phyloP scores from a whole-genome alignment of 2,888 invertebrate species.

The Chironomus riparius region DNA sequence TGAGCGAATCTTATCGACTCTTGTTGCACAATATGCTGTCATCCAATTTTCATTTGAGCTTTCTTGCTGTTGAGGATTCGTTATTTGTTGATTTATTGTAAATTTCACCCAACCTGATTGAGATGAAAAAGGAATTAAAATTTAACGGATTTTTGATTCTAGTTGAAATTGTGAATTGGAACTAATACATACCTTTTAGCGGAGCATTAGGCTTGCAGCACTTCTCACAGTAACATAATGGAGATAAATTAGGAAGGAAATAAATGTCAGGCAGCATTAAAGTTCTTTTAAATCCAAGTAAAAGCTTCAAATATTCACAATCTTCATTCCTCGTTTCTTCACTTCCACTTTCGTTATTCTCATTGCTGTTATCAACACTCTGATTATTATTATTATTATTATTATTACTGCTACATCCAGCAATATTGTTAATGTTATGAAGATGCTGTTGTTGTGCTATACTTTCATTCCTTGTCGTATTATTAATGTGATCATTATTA shows the following conservation, averaged over 20 bases:
- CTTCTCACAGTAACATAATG: conserved; percentile 38
- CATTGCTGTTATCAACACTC: not conserved
- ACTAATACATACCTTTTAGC: conserved; percentile 27
- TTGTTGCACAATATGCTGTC: conserved; percentile 40
- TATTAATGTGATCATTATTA: conserved; percentile 21
- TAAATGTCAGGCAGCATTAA: conserved; percentile 41
- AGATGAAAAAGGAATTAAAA: too few relatives aligned
- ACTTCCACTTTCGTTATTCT: not conserved
- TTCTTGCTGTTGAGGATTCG: conserved; percentile 33
- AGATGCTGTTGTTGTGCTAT: conserved; percentile 31
- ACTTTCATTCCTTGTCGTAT: conserved; percentile 21
- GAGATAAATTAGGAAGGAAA: conserved; percentile 34
- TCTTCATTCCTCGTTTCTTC: conserved; percentile 33
- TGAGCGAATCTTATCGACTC: conserved; percentile 42
- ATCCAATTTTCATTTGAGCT: conserved; percentile 36
- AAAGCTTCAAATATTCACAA: conserved; percentile 41
- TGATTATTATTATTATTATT: not conserved
- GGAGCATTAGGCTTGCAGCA: conserved; percentile 25
- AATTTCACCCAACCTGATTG: conserved; percentile 39
- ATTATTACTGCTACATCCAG: not conserved
- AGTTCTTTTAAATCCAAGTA: conserved; percentile 39
- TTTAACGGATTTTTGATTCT: too few relatives aligned
- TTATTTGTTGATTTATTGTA: conserved; percentile 40
- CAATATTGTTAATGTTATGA: conserved; percentile 29
- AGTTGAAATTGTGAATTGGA: too few relatives aligned